These are phyloP conservation scores for Meleagris gallopavo DNA, from an alignment of 2,113 vertebrate species.

Conservation along the genomic window DNA sequence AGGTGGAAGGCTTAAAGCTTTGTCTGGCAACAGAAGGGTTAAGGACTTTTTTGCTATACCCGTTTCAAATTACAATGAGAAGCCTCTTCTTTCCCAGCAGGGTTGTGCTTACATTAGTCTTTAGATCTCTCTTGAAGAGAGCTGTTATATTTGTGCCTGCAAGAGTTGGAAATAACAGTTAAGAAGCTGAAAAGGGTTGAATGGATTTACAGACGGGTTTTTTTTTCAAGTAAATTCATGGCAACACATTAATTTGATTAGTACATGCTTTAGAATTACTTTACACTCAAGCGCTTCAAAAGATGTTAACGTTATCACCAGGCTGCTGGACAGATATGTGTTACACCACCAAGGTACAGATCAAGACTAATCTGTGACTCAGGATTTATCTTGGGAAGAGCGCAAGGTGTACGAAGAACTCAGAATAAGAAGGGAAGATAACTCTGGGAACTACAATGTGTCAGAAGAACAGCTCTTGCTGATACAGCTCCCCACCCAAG, in stretches of 20 bases:
- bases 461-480: slow-evolving; percentile 80
- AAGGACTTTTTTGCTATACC: slow-evolving; percentile 84
- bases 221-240: slow-evolving; percentile 78
- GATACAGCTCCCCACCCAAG: slow-evolving; percentile 73
- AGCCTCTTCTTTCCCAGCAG: slow-evolving; percentile 96
- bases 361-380: slow-evolving; percentile 81
- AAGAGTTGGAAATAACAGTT: slow-evolving; percentile 88
- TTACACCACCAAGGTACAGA: slow-evolving; percentile 79
- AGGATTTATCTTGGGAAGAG: slow-evolving; percentile 80
- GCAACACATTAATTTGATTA: slow-evolving; percentile 79
- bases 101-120: slow-evolving; percentile 93
- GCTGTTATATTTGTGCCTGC: slow-evolving; percentile 91
- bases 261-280: slow-evolving; percentile 78
- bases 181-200: slow-evolving; percentile 79
- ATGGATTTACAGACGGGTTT: slow-evolving; percentile 79
- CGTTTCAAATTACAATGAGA: slow-evolving; percentile 98
- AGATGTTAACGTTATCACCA: slow-evolving; percentile 82
- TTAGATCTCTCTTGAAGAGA: slow-evolving; percentile 87
- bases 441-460: slow-evolving; percentile 78
- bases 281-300: slow-evolving; percentile 78
- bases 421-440: slow-evolving; percentile 77
- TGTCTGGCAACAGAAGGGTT: slow-evolving; percentile 82
- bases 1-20: slow-evolving; percentile 55
- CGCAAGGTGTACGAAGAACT: slow-evolving; percentile 80
- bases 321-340: slow-evolving; percentile 77